These are phyloP conservation scores for Microcebus griseorufus DNA, from an alignment of 2,113 vertebrate species.

Conservation along the genomic window DNA sequence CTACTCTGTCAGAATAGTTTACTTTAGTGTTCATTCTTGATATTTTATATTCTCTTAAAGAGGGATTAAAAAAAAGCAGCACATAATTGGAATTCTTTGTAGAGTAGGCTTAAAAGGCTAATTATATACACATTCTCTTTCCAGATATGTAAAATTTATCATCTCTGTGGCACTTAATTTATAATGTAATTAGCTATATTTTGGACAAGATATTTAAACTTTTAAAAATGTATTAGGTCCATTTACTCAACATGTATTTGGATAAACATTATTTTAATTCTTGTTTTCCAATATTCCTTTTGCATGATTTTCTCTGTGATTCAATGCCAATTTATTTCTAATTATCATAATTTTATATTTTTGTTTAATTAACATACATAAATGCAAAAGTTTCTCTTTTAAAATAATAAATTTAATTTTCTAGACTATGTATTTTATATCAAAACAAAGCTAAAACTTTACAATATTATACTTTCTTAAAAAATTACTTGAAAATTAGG, in stretches of 20 bases:
- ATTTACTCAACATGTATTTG: background rate
- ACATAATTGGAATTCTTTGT: background rate
- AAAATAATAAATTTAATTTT: constrained; percentile 49
- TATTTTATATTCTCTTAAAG: background rate
- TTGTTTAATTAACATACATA: background rate
- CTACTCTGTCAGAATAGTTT: background rate
- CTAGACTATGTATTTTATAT: background rate
- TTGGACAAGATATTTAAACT: background rate
- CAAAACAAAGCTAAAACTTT: background rate
- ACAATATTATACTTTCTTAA: background rate
- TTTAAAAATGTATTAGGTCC: background rate
- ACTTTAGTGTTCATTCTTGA: background rate
- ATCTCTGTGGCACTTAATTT: background rate
- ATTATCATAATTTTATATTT: background rate
- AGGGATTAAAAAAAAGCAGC: background rate
- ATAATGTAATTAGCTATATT: background rate
- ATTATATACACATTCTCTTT: background rate
- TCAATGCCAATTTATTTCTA: constrained; percentile 36
- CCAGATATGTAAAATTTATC: background rate
- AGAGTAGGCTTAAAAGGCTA: background rate
- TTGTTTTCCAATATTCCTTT: background rate
- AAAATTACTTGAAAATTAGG: background rate
- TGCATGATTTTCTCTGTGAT: background rate
- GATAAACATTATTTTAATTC: background rate
- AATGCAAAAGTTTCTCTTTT: background rate